Evolutionary conservation across 2,113 vertebrate genomes (phyloP).

Genomic region (Jacana jacana): DNA sequence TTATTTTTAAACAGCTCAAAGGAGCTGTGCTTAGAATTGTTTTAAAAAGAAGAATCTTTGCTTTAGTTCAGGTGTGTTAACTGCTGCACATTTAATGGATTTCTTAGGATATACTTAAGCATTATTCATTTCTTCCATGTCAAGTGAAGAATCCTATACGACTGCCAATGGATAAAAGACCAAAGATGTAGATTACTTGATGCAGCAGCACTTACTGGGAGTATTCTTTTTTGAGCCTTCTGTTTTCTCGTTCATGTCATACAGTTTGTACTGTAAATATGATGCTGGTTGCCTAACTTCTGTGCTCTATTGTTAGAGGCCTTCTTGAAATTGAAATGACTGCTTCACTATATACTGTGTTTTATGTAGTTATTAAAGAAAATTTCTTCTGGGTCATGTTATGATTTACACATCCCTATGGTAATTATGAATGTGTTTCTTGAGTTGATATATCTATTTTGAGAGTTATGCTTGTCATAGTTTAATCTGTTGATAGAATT

Average conservation of each 20-base stretch:
- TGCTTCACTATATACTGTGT: neutral
- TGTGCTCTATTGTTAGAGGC: neutral
- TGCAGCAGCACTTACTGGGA: neutral
- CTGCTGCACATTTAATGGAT: neutral
- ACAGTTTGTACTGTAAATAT: neutral
- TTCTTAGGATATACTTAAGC: neutral
- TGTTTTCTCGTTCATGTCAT: neutral
- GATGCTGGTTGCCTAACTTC: neutral
- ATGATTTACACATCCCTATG: neutral
- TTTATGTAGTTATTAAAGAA: neutral
- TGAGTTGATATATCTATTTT: neutral
- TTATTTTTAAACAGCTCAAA: neutral
- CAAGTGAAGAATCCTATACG: fast-evolving
- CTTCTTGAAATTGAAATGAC: neutral
- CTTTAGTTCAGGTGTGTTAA: neutral
- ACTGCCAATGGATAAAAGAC: neutral
- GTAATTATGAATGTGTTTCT: neutral
- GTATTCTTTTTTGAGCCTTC: neutral
- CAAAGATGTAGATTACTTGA: neutral
- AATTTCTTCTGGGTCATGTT: neutral
- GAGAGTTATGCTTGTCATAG: neutral
- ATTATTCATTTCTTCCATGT: neutral
- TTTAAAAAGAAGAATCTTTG: neutral
- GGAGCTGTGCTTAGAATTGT: neutral
- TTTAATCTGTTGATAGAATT: neutral